phyloP scores from a whole-genome alignment of 1,140 invertebrate species.

The Conus ventricosus region DNA sequence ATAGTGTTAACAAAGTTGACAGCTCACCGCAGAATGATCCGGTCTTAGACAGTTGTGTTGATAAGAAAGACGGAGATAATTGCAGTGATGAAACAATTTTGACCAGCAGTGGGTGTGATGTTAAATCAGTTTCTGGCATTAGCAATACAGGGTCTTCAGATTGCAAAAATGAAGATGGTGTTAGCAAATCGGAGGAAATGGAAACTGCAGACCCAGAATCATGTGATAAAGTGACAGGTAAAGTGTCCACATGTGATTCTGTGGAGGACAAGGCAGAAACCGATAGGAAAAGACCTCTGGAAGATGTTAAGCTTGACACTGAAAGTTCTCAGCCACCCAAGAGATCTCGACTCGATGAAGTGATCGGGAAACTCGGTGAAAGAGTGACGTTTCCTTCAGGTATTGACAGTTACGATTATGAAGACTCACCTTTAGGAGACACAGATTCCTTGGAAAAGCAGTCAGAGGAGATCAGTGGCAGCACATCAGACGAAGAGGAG shows the following conservation, averaged over 20 bases:
- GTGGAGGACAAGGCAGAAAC: neutral
- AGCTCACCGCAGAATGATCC: neutral
- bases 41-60: neutral
- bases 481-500: slow-evolving; percentile 51
- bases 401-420: slow-evolving; percentile 35
- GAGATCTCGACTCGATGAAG: slow-evolving; percentile 53
- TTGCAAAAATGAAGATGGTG: neutral
- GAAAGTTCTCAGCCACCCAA: slow-evolving; percentile 43
- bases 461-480: slow-evolving; percentile 45
- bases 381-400: slow-evolving; percentile 53
- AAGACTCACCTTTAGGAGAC: slow-evolving; percentile 46
- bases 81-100: slow-evolving; percentile 3
- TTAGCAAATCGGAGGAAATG: neutral
- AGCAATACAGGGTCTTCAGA: neutral
- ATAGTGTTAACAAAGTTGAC: slow-evolving; percentile 12
- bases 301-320: slow-evolving; percentile 28
- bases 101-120: neutral
- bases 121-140: neutral
- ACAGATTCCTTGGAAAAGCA: slow-evolving; percentile 51
- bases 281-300: slow-evolving; percentile 45
- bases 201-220: neutral
- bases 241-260: neutral
- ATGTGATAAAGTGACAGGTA: neutral
- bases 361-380: slow-evolving; percentile 59
- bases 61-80: slow-evolving; percentile 19